phyloP scores from a whole-genome alignment of 2,797 vertebrate species.

The Gallinago solitaria region DNA sequence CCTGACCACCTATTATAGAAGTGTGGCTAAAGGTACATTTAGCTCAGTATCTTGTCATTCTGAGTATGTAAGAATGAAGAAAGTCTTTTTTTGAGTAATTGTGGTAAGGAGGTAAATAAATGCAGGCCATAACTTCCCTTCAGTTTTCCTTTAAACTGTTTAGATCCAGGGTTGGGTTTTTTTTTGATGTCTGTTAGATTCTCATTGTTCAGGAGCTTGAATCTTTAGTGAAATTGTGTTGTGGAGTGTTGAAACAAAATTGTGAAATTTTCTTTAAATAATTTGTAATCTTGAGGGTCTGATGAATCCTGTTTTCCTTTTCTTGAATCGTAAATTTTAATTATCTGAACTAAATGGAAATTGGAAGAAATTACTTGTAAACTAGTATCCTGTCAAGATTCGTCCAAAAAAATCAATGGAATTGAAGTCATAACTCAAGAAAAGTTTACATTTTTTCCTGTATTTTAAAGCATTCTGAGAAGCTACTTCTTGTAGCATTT shows the following conservation, averaged over 20 bases:
- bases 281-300: background rate
- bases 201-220: background rate
- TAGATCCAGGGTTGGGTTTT: background rate
- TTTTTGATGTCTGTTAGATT: background rate
- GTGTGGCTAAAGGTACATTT: background rate
- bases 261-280: background rate
- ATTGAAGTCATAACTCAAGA: background rate
- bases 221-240: background rate
- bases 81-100: background rate
- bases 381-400: background rate
- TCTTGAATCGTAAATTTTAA: background rate
- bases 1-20: fast-evolving
- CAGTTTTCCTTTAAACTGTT: background rate
- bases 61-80: background rate
- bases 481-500: background rate
- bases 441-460: background rate
- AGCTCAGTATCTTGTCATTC: background rate
- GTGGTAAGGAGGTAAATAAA: background rate
- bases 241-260: background rate
- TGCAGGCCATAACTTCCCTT: background rate
- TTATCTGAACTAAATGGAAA: background rate
- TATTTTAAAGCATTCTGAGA: background rate
- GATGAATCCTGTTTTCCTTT: background rate
- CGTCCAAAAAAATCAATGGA: background rate
- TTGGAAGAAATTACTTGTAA: background rate